Evolutionary conservation across 2,797 vertebrate genomes (phyloP).

Genomic region (Decapterus maruadsi): DNA sequence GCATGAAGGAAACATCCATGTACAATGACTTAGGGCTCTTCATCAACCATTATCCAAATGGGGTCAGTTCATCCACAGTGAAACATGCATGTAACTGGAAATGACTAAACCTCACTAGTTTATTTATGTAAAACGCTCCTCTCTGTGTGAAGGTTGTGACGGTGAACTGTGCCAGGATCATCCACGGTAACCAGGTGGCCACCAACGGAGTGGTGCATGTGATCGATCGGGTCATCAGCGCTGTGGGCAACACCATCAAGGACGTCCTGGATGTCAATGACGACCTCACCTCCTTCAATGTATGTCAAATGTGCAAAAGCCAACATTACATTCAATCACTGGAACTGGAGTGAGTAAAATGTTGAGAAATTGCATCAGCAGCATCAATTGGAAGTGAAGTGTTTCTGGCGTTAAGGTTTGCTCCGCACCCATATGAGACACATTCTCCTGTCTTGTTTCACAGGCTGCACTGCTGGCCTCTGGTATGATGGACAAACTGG

Average conservation of each 20-base stretch:
- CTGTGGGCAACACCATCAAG: conserved; percentile 88
- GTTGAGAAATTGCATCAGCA: background rate
- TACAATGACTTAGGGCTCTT: conserved; percentile 89
- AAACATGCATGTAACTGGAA: background rate
- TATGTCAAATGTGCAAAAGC: conserved; percentile 69
- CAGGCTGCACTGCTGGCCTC: conserved; percentile 88
- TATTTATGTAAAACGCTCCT: background rate
- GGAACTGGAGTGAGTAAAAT: background rate
- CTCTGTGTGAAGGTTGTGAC: conserved; percentile 90
- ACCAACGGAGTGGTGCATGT: conserved; percentile 97
- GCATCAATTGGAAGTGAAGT: background rate
- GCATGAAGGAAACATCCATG: conserved; percentile 90
- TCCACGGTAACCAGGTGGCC: conserved; percentile 95
- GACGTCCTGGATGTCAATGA: conserved; percentile 87
- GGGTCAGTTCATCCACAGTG: conserved; percentile 82
- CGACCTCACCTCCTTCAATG: conserved; percentile 89
- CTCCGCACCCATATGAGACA: background rate
- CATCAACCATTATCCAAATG: conserved; percentile 97
- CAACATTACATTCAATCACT: background rate
- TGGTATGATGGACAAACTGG: conserved; percentile 86
- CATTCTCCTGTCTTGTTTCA: background rate
- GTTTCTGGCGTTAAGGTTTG: background rate
- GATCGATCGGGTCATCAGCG: conserved; percentile 91
- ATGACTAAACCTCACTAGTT: background rate
- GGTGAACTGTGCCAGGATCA: conserved; percentile 95